Base-by-base conservation (phyloP, 1,140 invertebrate species). In the Aphelinus atriplicis region DNA sequence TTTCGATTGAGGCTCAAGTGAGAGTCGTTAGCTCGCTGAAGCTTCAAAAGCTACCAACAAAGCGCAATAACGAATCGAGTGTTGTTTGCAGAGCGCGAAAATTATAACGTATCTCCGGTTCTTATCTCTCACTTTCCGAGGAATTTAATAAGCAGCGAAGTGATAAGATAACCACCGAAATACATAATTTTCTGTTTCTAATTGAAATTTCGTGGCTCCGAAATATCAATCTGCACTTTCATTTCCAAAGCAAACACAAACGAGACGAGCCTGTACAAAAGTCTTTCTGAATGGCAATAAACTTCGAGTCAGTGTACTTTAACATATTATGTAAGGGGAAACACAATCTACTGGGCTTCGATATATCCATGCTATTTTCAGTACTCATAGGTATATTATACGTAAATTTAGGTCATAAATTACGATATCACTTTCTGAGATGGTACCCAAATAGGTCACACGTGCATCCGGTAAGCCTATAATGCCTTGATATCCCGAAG, bases 161-260 rank as follows among this genome's bases (percentile, higher is more conserved):
- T 26, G 61, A 63, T 63, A 63, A 63, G 61, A 63, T 63, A 63
- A 9, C 61, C 42, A 46, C 58, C 58, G 58, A 43, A 42, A 7
- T 60, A 63, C 61, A 2, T 6, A 2, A 4, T 9, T 63, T 48
- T 60, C 43, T 42, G 46, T 63, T 47, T 7, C 9, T n/a, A 48
- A 48, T 63, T 63, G 46, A n/a, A 48, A 46, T 63, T 63, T 45
- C 2, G 46, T 46, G 4, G 46, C 10, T n/a, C 46, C 46, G 46
- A n/a, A 10, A 42, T 43, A 46, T n/a, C 1, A 42, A 3, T 42
- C 7, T 60, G 43, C 43, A 42, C 58, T 6, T 43, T 6, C 58
- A 6, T 42, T 43, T 26, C 7, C 26, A 3, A 3, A n/a, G 26
- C 42, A 42, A 43, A 7, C 3, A 60, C 5, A 7, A 60, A n/a